phyloP scores from a whole-genome alignment of 2,888 invertebrate species.

The Aphidius colemani region DNA sequence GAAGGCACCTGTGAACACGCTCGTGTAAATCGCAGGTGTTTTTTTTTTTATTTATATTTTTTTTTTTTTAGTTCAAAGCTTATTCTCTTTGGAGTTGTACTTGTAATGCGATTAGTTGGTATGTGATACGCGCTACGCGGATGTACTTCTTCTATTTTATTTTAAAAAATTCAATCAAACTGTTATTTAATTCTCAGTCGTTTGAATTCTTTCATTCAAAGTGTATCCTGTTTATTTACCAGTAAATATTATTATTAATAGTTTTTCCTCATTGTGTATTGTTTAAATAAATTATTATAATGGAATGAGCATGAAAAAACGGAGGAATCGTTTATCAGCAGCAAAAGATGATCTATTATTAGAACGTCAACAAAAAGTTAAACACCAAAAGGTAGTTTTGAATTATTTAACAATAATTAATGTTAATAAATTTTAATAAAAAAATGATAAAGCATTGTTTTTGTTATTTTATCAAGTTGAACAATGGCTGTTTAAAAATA shows the following conservation, averaged over 20 bases:
- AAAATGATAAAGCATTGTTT: too few relatives aligned
- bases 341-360: conserved; percentile 55
- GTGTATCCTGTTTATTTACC: conserved; percentile 9
- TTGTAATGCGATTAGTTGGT: conserved; percentile 37
- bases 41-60: background rate
- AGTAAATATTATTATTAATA: too few relatives aligned
- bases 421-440: background rate
- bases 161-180: too few relatives aligned
- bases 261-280: too few relatives aligned
- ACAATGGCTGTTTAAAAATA: too few relatives aligned
- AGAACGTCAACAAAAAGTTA: conserved; percentile 47
- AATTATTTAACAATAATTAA: conserved; percentile 15
- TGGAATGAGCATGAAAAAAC: conserved; percentile 43
- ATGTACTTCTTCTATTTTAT: conserved; percentile 22
- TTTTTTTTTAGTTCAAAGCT: conserved; percentile 11
- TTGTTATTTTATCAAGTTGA: too few relatives aligned
- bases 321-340: conserved; percentile 45
- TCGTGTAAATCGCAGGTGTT: conserved; percentile 43
- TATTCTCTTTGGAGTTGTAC: too few relatives aligned
- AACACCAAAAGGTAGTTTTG: conserved; percentile 46
- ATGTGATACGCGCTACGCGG: conserved; percentile 40
- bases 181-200: conserved; percentile 29
- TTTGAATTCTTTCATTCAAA: conserved; percentile 37
- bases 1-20: conserved; percentile 28
- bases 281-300: background rate